phyloP scores from a whole-genome alignment of 1,140 invertebrate genomes.

The Drosophila orosa region DNA sequence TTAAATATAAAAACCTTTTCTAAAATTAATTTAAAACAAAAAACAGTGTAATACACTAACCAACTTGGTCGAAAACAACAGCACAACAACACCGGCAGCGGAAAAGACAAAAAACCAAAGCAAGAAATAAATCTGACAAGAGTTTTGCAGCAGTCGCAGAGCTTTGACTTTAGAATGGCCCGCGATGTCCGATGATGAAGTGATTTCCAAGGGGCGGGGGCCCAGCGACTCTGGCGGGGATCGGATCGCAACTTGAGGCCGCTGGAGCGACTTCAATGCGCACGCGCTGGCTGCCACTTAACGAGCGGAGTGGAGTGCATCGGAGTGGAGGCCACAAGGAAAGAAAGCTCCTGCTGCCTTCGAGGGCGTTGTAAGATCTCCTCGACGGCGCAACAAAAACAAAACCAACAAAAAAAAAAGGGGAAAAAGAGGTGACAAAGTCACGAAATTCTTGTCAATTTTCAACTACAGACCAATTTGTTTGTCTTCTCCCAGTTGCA shows the following conservation, averaged over 20 bases:
- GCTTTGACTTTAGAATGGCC: slow-evolving; percentile 75
- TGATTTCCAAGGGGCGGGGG: slow-evolving; percentile 58
- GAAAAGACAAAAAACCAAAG: slow-evolving; percentile 25
- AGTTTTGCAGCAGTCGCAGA: slow-evolving; percentile 64
- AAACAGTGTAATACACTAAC: slow-evolving; percentile 6
- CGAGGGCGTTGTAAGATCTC: slow-evolving; percentile 76
- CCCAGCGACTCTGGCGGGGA: slow-evolving; percentile 1
- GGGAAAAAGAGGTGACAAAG: slow-evolving; percentile 84
- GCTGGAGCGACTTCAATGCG: slow-evolving; percentile 66
- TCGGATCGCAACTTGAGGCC: slow-evolving; percentile 29
- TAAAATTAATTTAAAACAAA: neutral
- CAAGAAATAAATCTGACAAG: slow-evolving; percentile 79
- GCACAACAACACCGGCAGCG: slow-evolving; percentile 32
- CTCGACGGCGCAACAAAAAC: slow-evolving; percentile 34
- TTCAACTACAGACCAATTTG: slow-evolving; percentile 84
- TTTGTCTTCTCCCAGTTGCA: slow-evolving; percentile 77
- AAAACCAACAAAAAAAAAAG: slow-evolving; percentile 32
- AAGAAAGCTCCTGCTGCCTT: slow-evolving; percentile 69
- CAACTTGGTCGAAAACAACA: slow-evolving; percentile 41
- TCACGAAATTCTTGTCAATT: slow-evolving; percentile 85
- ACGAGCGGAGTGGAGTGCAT: slow-evolving; percentile 47
- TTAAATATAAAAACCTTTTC: neutral
- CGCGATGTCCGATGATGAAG: slow-evolving; percentile 71
- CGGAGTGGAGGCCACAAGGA: slow-evolving; percentile 42
- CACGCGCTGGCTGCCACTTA: slow-evolving; percentile 81